These are phyloP conservation scores for Craseonycteris thonglongyai DNA, from an alignment of 2,113 vertebrate species.

Conservation along the genomic window DNA sequence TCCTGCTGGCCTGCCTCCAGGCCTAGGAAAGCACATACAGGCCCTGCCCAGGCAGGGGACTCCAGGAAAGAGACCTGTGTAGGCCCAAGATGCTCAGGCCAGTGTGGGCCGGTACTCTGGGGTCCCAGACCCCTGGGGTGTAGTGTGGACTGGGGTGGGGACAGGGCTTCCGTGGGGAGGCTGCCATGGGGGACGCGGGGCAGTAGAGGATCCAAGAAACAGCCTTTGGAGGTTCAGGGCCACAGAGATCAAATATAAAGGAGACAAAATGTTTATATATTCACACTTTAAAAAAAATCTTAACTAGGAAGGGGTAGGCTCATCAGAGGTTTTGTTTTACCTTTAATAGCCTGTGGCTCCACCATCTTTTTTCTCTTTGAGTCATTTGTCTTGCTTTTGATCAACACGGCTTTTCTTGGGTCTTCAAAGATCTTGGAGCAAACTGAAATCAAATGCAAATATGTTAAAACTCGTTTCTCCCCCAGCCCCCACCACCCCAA, in stretches of 20 bases:
- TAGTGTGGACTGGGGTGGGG: rapidly evolving
- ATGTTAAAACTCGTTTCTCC: neutral
- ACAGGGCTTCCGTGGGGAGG: rapidly evolving
- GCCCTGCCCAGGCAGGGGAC: too few relatives aligned
- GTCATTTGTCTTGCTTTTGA: conserved; percentile 30
- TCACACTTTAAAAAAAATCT: neutral
- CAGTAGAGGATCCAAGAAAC: neutral
- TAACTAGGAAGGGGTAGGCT: rapidly evolving
- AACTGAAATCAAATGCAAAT: conserved; percentile 37
- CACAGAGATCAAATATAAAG: neutral
- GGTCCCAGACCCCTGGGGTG: neutral
- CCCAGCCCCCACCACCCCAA: too few relatives aligned
- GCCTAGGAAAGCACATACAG: too few relatives aligned
- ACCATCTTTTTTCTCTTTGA: conserved; percentile 4
- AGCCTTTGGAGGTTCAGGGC: neutral
- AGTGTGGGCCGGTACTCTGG: neutral
- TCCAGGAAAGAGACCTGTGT: neutral
- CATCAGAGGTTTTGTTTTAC: neutral
- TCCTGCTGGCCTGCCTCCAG: too few relatives aligned
- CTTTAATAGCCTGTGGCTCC: neutral
- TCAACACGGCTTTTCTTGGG: neutral
- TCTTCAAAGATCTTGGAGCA: neutral
- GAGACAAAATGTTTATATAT: neutral
- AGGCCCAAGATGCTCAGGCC: too few relatives aligned
- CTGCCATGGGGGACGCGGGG: too few relatives aligned